Evolutionary conservation across 2,888 invertebrate species (phyloP).

Genomic region (Phyllotreta striolata): DNA sequence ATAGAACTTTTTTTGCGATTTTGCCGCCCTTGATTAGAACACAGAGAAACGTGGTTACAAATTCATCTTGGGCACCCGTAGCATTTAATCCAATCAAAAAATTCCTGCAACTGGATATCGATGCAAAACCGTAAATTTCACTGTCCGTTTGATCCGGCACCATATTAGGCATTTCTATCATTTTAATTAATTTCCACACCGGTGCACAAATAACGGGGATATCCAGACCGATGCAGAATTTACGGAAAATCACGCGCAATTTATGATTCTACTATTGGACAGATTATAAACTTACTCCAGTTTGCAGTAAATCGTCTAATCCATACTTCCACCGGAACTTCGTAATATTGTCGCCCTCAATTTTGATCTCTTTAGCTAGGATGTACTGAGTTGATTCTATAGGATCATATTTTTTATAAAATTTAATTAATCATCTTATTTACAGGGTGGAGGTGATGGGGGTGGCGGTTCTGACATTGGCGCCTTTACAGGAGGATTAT

Average conservation of each 20-base stretch:
- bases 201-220: constrained; percentile 3
- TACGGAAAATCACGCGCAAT: too few species aligned
- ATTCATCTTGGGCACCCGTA: background rate
- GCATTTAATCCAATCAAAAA: constrained; percentile 1
- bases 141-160: constrained; percentile 5
- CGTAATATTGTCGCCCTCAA: too few species aligned
- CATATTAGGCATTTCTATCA: constrained; percentile 12
- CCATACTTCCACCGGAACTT: too few species aligned
- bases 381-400: too few species aligned
- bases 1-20: too few species aligned
- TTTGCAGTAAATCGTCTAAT: too few species aligned
- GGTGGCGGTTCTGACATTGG: constrained; percentile 61
- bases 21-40: too few species aligned
- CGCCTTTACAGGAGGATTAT: constrained; percentile 58
- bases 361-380: too few species aligned
- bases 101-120: too few species aligned
- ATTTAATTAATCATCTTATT: constrained; percentile 7
- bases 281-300: too few species aligned
- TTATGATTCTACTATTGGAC: too few species aligned
- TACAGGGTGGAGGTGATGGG: constrained; percentile 56
- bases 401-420: background rate
- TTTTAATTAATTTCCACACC: constrained; percentile 13
- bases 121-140: constrained; percentile 6
- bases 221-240: background rate
- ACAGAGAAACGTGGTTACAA: too few species aligned